Conservation (phyloP, 2,797 vertebrate genomes). For the Eulemur coronatus region DNA sequence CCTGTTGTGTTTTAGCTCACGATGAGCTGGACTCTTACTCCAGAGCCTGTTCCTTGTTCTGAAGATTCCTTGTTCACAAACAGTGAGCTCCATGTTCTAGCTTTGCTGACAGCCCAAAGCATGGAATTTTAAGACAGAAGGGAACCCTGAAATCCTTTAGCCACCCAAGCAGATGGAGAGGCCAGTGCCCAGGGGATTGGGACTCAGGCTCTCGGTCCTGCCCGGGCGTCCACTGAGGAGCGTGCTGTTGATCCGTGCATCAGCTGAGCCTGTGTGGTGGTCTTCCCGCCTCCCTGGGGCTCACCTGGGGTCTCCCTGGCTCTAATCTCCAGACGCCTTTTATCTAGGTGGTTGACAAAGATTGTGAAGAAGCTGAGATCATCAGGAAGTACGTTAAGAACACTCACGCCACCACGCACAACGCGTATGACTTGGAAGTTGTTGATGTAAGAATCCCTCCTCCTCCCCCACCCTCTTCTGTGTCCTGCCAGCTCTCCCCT, state of each 20-base stretch:
- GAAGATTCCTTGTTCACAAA: background rate
- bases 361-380: constrained; percentile 92
- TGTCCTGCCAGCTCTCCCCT: background rate
- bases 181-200: background rate
- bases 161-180: background rate
- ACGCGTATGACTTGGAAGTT: constrained; percentile 96
- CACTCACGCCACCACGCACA: constrained; percentile 97
- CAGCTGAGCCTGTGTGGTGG: rapidly evolving
- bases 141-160: background rate
- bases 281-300: too few relatives aligned
- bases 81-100: background rate
- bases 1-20: rapidly evolving
- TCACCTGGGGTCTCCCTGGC: background rate
- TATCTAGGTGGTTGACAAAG: constrained; percentile 94
- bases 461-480: too few relatives aligned
- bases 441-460: constrained; percentile 89
- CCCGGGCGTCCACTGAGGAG: background rate
- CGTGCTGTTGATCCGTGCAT: rapidly evolving
- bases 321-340: background rate
- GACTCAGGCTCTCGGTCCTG: rapidly evolving
- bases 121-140: background rate
- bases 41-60: background rate
- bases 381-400: constrained; percentile 96
- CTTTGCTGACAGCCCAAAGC: background rate
- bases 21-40: background rate